These are phyloP conservation scores for Yponomeuta malinellus DNA, from an alignment of 2,888 invertebrate species.

Conservation along the genomic window DNA sequence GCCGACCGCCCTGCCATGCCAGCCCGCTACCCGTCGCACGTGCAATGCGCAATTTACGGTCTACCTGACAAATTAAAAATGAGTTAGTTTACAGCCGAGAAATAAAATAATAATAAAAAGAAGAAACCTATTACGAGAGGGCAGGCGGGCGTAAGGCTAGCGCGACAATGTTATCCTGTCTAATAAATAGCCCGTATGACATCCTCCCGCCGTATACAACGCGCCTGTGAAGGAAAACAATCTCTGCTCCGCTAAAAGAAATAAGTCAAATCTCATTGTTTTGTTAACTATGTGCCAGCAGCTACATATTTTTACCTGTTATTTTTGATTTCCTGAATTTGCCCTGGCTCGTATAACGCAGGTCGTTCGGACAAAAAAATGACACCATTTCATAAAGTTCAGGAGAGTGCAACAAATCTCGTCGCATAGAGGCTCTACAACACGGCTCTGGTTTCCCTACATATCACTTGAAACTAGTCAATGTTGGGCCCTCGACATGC, in stretches of 20 bases:
- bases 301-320: conserved; percentile 21
- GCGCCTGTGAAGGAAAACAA: conserved; percentile 56
- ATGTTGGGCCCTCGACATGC: conserved; percentile 30
- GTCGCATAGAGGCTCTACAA: background rate
- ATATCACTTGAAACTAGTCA: conserved; percentile 33
- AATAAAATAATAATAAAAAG: conserved; percentile 59
- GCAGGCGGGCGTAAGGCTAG: conserved; percentile 41
- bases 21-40: conserved; percentile 26
- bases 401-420: background rate
- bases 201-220: conserved; percentile 47
- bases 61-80: conserved; percentile 69
- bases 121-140: conserved; percentile 54
- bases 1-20: background rate
- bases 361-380: background rate
- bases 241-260: conserved; percentile 53
- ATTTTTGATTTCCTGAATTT: background rate
- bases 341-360: background rate
- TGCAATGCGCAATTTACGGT: conserved; percentile 61
- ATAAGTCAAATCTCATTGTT: conserved; percentile 56
- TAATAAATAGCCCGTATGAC: conserved; percentile 68
- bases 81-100: conserved; percentile 64
- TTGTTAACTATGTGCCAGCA: conserved; percentile 48
- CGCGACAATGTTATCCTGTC: conserved; percentile 66
- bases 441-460: background rate
- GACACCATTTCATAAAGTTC: background rate